A percentile compares a stretch with the other conserved stretches of the same genome.
These are phyloP conservation scores for Cheiracanthium punctorium DNA, from an alignment of 2,888 invertebrate genomes.

Conservation along the genomic window DNA sequence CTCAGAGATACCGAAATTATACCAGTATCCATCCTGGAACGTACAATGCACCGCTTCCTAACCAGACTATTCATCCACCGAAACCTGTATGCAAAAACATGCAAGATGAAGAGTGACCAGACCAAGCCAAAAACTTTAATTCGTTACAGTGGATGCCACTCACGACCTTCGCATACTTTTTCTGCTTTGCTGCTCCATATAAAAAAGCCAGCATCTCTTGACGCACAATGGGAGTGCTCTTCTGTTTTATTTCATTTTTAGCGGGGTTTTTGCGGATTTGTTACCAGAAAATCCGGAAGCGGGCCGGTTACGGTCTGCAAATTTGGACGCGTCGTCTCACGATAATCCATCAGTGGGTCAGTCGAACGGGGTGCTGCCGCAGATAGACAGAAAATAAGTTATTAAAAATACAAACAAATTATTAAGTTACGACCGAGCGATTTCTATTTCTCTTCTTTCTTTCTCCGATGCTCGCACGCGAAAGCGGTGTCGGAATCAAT, in stretches of 20 bases:
- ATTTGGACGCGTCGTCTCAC: background rate
- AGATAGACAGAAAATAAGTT: no score
- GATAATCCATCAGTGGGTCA: conserved; percentile 10
- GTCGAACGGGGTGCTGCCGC: background rate
- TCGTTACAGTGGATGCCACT: background rate
- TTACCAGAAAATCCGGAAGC: conserved; percentile 51
- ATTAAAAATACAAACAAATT: no score
- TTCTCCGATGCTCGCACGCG: no score
- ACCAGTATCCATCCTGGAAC: no score
- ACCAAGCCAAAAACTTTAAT: background rate
- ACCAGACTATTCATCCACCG: no score
- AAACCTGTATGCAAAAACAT: no score
- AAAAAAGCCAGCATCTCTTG: background rate
- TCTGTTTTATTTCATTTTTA: background rate
- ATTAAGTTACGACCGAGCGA: no score
- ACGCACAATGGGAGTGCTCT: background rate
- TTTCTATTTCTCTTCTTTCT: no score
- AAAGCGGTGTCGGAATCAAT: no score
- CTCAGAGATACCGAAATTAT: no score
- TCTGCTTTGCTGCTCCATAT: conserved; percentile 1
- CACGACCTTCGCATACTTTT: conserved; percentile 52
- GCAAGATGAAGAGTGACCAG: no score
- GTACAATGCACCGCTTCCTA: no score
- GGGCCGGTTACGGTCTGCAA: conserved; percentile 29
- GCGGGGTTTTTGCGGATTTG: conserved; percentile 11